These are phyloP conservation scores for Rhamphomyia laevipes DNA, from an alignment of 2,888 invertebrate species.

Conservation along the genomic window DNA sequence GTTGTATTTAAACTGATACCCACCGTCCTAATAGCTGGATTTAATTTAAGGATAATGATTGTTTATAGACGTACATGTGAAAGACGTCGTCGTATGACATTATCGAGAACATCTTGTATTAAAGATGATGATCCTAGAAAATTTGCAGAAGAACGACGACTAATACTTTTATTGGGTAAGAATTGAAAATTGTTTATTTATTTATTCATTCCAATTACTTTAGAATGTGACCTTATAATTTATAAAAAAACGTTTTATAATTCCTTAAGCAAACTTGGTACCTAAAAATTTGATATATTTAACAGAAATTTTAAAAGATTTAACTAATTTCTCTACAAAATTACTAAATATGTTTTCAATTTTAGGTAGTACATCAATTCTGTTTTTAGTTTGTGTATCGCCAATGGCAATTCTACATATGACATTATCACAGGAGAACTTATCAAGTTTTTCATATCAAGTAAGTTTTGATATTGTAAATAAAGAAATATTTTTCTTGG, in stretches of 20 bases:
- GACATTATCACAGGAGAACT: conserved; percentile 50
- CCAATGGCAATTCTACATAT: conserved; percentile 61
- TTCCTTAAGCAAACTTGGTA: too few relatives aligned
- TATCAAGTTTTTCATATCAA: conserved; percentile 51
- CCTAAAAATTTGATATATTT: background rate
- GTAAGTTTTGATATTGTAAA: conserved; percentile 28
- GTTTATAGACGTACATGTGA: conserved; percentile 55
- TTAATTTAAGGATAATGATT: conserved; percentile 54
- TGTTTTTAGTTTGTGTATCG: conserved; percentile 56
- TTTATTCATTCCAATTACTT: background rate
- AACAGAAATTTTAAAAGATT: background rate
- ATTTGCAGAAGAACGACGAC: conserved; percentile 53
- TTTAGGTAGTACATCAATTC: conserved; percentile 46
- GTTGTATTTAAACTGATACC: conserved; percentile 55
- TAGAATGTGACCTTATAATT: too few relatives aligned
- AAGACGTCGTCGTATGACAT: conserved; percentile 51
- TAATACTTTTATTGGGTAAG: conserved; percentile 48
- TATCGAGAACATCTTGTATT: conserved; percentile 41
- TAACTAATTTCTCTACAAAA: background rate
- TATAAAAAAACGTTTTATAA: too few relatives aligned
- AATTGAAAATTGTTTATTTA: background rate
- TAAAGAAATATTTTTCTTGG: too few relatives aligned
- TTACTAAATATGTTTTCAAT: conserved; percentile 1
- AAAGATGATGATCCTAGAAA: conserved; percentile 52
- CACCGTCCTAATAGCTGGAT: conserved; percentile 50